Evolutionary conservation across 2,888 invertebrate species (phyloP).

Genomic region (Leptinotarsa rubiginosa): DNA sequence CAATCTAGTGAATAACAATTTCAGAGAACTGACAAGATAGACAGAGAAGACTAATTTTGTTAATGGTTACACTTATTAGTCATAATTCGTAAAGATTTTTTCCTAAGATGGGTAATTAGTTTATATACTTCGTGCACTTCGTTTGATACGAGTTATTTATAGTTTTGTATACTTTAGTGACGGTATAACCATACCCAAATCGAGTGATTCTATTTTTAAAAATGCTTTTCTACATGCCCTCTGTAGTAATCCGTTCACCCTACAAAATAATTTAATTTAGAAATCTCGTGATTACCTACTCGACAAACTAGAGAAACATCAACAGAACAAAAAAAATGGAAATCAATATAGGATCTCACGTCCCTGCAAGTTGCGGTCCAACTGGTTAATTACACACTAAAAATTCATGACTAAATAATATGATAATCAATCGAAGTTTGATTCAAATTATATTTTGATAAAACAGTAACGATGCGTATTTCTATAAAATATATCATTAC

Average conservation of each 20-base stretch:
- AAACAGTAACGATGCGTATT: neutral
- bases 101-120: neutral
- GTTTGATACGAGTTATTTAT: conserved; percentile 6
- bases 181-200: neutral
- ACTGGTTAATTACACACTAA: neutral
- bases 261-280: neutral
- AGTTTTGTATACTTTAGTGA: conserved; percentile 18
- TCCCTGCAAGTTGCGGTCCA: neutral
- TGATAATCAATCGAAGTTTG: neutral
- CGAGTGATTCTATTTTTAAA: neutral
- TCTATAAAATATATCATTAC: neutral
- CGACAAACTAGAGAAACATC: neutral
- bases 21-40: conserved; percentile 36
- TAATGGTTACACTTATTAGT: neutral
- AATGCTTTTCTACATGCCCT: neutral
- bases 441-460: neutral
- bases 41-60: neutral
- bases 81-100: neutral
- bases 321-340: neutral
- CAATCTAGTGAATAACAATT: conserved; percentile 50
- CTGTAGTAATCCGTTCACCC: neutral
- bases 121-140: neutral
- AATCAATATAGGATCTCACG: neutral
- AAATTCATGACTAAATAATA: neutral
- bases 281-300: no score